phyloP scores from a whole-genome alignment of 2,797 vertebrate genomes.

The Avahi laniger region DNA sequence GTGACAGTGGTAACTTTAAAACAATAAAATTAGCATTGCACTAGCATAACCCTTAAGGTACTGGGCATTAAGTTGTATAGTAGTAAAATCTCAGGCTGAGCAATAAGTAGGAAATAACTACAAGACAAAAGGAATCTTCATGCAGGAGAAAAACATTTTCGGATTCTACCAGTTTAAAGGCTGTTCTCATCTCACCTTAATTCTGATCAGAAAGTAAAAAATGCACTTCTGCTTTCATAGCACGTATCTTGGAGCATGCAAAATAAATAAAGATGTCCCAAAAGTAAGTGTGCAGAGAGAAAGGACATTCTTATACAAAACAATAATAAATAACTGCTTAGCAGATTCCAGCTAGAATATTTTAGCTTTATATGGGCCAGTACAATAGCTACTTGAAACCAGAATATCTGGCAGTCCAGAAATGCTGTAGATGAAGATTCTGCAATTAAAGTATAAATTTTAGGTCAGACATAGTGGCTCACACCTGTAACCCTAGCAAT shows the following conservation, averaged over 20 bases:
- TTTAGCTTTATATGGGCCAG: not conserved
- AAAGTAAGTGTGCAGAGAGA: not conserved
- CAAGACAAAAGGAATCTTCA: not conserved
- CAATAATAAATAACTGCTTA: not conserved
- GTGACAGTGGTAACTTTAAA: not conserved
- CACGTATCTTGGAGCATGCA: not conserved
- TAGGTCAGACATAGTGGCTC: not conserved
- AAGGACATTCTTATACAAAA: not conserved
- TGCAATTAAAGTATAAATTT: not conserved
- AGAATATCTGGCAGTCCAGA: not conserved
- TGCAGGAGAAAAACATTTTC: not conserved
- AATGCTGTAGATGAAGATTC: not conserved
- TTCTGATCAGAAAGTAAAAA: constrained; percentile 29
- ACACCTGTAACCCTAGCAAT: not conserved
- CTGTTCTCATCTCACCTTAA: not conserved
- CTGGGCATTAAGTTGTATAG: not conserved
- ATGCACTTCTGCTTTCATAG: not conserved
- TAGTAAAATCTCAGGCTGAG: not conserved
- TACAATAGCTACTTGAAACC: not conserved
- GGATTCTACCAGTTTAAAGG: not conserved
- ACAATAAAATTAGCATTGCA: not conserved
- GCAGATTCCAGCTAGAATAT: not conserved
- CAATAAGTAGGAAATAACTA: not conserved
- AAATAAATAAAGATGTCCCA: not conserved
- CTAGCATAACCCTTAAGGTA: accelerated